These are phyloP conservation scores for Myiozetetes cayanensis DNA, from an alignment of 2,113 vertebrate species.

Conservation along the genomic window DNA sequence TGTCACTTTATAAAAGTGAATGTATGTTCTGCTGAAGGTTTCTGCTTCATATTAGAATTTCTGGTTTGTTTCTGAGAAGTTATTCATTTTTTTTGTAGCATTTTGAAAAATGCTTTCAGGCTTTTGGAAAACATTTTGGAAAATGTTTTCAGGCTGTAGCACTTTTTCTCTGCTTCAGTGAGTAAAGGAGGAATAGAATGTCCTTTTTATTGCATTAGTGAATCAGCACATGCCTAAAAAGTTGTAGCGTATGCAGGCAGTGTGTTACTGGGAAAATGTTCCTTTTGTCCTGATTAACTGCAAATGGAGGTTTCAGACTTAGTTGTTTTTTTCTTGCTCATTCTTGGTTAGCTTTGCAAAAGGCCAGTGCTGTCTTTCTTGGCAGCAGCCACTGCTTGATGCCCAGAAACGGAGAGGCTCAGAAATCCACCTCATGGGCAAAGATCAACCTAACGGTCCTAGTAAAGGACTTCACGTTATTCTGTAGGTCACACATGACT, in stretches of 20 bases:
- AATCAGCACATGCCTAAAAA: not conserved
- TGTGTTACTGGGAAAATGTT: not conserved
- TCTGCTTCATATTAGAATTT: not conserved
- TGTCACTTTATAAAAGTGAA: not conserved
- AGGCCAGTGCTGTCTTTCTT: not conserved
- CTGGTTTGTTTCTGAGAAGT: not conserved
- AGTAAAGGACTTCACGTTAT: not conserved
- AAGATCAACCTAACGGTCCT: not conserved
- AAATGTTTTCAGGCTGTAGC: not conserved
- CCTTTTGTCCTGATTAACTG: not conserved
- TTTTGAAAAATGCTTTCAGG: not conserved
- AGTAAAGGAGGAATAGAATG: not conserved
- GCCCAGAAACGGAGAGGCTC: not conserved
- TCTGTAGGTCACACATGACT: not conserved
- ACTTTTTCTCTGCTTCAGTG: not conserved
- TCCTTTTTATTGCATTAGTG: not conserved
- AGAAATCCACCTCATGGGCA: not conserved
- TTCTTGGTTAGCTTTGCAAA: not conserved
- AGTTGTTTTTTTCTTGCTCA: not conserved
- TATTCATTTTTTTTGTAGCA: not conserved
- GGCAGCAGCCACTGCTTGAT: not conserved
- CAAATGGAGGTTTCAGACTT: slow-evolving; percentile 1
- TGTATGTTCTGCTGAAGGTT: not conserved
- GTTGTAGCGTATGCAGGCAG: not conserved
- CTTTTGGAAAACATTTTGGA: not conserved